Percentiles rank a stretch among this genome's conserved stretches.
phyloP scores from a whole-genome alignment of 2,888 invertebrate species.

The Napeogenes sylphis region DNA sequence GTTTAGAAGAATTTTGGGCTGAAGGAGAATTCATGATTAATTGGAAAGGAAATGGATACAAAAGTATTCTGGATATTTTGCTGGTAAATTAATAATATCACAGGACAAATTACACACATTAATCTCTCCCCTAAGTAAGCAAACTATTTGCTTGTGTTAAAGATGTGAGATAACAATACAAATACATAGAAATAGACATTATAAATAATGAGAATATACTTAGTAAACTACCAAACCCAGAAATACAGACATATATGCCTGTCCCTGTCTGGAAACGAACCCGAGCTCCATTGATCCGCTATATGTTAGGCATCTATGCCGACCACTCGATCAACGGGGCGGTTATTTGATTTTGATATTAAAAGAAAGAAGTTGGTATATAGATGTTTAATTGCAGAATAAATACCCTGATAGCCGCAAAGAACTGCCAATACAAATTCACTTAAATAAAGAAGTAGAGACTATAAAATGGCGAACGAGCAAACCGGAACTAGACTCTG shows the following conservation, averaged over 20 bases:
- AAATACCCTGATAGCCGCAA: conserved; percentile 65
- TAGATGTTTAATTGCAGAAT: conserved; percentile 53
- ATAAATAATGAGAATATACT: no score
- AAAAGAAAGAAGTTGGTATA: background rate
- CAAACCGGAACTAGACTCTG: conserved; percentile 42
- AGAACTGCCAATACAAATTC: conserved; percentile 63
- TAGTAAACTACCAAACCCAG: no score
- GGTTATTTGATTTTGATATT: background rate
- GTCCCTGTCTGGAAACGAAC: no score
- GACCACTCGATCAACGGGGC: no score
- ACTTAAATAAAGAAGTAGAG: conserved; percentile 74
- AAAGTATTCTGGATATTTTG: conserved; percentile 81
- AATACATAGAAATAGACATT: no score
- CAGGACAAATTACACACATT: no score
- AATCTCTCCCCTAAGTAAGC: background rate
- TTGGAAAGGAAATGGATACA: conserved; percentile 86
- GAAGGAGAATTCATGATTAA: conserved; percentile 83
- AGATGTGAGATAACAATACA: no score
- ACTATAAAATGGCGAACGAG: conserved; percentile 67
- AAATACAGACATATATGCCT: no score
- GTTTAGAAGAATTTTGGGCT: conserved; percentile 80
- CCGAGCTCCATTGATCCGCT: no score
- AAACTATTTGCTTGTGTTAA: no score
- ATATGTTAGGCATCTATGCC: no score
- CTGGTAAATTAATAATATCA: conserved; percentile 67